These are phyloP conservation scores for Epistrophe grossulariae DNA, from an alignment of 2,888 invertebrate genomes.

Conservation along the genomic window DNA sequence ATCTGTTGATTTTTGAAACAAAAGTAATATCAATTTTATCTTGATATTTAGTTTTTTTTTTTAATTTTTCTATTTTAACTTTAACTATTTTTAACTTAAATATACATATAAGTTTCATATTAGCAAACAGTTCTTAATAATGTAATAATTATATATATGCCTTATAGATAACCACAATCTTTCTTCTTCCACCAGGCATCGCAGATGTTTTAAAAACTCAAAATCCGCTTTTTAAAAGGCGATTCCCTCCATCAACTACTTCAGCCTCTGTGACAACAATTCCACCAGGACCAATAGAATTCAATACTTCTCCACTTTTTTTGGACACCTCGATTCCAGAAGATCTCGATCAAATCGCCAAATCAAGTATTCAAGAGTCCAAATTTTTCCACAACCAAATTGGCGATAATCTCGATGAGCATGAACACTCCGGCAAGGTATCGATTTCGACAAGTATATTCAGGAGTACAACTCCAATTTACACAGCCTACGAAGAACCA, in stretches of 20 bases:
- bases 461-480: conserved; percentile 72
- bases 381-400: conserved; percentile 80
- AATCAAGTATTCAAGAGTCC: conserved; percentile 82
- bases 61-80: too few relatives aligned
- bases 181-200: conserved; percentile 78
- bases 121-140: too few relatives aligned
- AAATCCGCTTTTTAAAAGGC: conserved; percentile 84
- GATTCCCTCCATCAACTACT: conserved; percentile 80
- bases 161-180: neutral
- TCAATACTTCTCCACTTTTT: conserved; percentile 62
- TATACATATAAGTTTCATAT: too few relatives aligned
- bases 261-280: conserved; percentile 77
- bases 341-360: conserved; percentile 82
- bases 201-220: conserved; percentile 83
- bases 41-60: too few relatives aligned
- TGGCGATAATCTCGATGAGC: conserved; percentile 73
- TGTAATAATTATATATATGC: too few relatives aligned
- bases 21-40: too few relatives aligned
- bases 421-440: conserved; percentile 47
- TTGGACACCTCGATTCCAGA: conserved; percentile 76
- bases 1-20: too few relatives aligned
- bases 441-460: conserved; percentile 74
- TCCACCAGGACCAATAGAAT: conserved; percentile 67
- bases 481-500: conserved; percentile 75
- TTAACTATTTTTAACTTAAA: too few relatives aligned